Percentiles rank a stretch among this genome's conserved stretches.
These are phyloP conservation scores for Pavo muticus DNA, from an alignment of 2,113 vertebrate genomes.

Conservation along the genomic window DNA sequence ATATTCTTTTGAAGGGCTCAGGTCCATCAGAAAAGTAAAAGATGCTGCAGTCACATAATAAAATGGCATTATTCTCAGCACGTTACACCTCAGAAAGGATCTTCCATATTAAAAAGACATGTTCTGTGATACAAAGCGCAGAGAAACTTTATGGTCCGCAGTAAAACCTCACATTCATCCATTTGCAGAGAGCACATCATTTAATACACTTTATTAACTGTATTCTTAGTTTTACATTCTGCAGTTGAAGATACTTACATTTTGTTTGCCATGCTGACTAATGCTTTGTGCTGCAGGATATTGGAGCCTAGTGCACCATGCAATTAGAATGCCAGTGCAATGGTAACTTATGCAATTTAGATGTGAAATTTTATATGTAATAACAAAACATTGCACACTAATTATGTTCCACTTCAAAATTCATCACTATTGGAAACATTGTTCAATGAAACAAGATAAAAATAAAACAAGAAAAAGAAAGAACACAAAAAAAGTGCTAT, in stretches of 20 bases:
- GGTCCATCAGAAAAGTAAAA: not conserved
- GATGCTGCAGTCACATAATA: not conserved
- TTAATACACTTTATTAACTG: not conserved
- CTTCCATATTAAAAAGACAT: not conserved
- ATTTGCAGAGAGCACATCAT: accelerated
- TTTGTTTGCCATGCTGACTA: not conserved
- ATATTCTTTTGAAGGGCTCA: not conserved
- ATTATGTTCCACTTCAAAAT: not conserved
- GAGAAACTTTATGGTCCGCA: not conserved
- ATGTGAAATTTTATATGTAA: not conserved
- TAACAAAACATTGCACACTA: not conserved
- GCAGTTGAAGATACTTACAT: not conserved
- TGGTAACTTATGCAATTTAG: not conserved
- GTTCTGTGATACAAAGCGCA: not conserved
- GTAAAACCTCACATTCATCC: not conserved
- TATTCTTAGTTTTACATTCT: not conserved
- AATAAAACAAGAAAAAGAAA: not conserved
- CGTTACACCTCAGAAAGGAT: not conserved
- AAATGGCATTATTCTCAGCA: not conserved
- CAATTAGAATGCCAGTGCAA: not conserved
- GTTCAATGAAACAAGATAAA: not conserved
- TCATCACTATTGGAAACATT: not conserved
- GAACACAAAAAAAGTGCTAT: not conserved
- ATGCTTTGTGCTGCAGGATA: not conserved
- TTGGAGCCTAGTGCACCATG: not conserved